phyloP scores from a whole-genome alignment of 2,113 vertebrate genomes.

The Colius striatus region DNA sequence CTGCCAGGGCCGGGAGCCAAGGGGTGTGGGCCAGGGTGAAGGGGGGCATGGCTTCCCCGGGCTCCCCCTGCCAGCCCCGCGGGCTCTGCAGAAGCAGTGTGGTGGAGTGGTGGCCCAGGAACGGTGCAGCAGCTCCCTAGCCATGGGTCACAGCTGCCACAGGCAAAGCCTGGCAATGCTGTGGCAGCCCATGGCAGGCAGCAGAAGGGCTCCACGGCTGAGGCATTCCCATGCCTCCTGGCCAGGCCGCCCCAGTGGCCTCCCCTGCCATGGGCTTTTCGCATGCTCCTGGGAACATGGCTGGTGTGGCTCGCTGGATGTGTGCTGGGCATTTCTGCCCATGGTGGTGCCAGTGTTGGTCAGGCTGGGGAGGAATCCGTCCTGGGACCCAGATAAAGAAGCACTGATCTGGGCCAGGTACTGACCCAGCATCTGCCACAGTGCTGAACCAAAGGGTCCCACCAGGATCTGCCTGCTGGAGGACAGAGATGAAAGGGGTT shows the following conservation, averaged over 20 bases:
- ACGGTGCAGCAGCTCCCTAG: not conserved
- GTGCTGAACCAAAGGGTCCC: not conserved
- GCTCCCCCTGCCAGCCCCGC: not conserved
- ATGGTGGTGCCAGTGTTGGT: not conserved
- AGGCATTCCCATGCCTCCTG: not conserved
- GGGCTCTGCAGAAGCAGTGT: not conserved
- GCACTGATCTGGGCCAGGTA: fast-evolving
- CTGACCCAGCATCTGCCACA: not conserved
- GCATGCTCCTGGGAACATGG: not conserved
- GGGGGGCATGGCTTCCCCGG: not conserved
- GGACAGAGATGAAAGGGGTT: not conserved
- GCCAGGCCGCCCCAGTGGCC: not conserved
- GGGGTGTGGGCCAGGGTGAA: slow-evolving; percentile 4
- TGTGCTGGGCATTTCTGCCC: not conserved
- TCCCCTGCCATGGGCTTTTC: not conserved
- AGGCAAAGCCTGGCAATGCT: not conserved
- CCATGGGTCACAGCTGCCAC: fast-evolving
- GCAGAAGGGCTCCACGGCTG: not conserved
- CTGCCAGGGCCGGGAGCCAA: slow-evolving; percentile 30
- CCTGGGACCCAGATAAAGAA: not conserved
- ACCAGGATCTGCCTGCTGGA: not conserved
- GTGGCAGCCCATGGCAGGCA: fast-evolving
- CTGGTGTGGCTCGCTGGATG: not conserved
- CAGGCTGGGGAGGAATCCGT: not conserved
- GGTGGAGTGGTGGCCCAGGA: slow-evolving; percentile 6